Conservation (phyloP, 2,888 invertebrate genomes). For the Eilema depressum region DNA sequence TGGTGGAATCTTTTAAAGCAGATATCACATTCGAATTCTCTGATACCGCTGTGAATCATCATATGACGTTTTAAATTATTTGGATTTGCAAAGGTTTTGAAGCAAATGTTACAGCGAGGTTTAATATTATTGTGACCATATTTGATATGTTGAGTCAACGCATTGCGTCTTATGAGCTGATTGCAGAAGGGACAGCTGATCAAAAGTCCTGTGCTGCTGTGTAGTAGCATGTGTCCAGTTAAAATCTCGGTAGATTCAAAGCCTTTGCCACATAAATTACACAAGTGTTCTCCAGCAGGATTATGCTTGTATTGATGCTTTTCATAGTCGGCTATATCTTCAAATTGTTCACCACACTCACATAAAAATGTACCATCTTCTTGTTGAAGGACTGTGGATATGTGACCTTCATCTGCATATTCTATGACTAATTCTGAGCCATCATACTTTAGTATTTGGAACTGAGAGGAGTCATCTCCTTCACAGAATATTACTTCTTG, state of each 20-base stretch:
- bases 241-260: constrained; percentile 81
- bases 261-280: constrained; percentile 80
- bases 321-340: constrained; percentile 75
- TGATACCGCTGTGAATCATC: constrained; percentile 80
- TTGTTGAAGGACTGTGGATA: constrained; percentile 76
- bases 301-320: constrained; percentile 79
- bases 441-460: constrained; percentile 80
- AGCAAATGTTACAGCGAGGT: constrained; percentile 75
- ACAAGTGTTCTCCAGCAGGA: constrained; percentile 73
- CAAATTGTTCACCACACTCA: constrained; percentile 80
- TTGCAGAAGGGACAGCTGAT: constrained; percentile 80
- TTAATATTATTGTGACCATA: constrained; percentile 79
- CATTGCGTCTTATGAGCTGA: constrained; percentile 72
- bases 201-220: constrained; percentile 67
- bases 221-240: constrained; percentile 80
- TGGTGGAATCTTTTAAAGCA: constrained; percentile 81
- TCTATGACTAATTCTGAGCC: constrained; percentile 81
- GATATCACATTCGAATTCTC: constrained; percentile 82
- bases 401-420: constrained; percentile 79
- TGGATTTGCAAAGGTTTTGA: constrained; percentile 82
- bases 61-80: constrained; percentile 83
- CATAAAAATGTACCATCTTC: constrained; percentile 79
- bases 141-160: constrained; percentile 82
- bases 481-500: constrained; percentile 81
- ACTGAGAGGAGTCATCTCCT: constrained; percentile 78